These are phyloP conservation scores for Miltochrista miniata DNA, from an alignment of 2,888 invertebrate genomes.

Conservation along the genomic window DNA sequence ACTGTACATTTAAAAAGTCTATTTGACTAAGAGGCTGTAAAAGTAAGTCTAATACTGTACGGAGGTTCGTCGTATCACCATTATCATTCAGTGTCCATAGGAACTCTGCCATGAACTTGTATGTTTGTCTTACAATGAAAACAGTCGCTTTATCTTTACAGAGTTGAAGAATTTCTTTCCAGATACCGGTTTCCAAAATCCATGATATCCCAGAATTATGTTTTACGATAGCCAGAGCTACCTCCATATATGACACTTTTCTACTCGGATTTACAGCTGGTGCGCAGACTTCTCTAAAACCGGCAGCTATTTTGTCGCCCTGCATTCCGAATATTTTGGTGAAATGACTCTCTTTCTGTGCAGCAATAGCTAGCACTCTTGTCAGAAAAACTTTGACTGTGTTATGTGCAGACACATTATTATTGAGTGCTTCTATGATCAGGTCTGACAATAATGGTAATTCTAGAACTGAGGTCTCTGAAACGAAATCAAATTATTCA, in stretches of 20 bases:
- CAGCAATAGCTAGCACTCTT: conserved; percentile 84
- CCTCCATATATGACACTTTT: conserved; percentile 86
- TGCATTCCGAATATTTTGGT: conserved; percentile 76
- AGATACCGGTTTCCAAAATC: conserved; percentile 84
- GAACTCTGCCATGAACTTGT: conserved; percentile 85
- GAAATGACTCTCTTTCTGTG: conserved; percentile 84
- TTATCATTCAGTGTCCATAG: conserved; percentile 81
- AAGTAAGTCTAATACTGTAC: conserved; percentile 81
- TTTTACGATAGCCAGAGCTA: conserved; percentile 83
- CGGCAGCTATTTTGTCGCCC: conserved; percentile 48
- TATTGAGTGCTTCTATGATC: conserved; percentile 51
- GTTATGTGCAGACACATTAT: conserved; percentile 51
- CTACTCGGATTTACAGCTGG: conserved; percentile 82
- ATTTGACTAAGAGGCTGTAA: conserved; percentile 84
- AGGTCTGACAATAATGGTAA: conserved; percentile 57
- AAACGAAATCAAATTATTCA: conserved; percentile 34
- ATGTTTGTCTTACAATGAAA: conserved; percentile 87
- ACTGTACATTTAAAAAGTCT: conserved; percentile 76
- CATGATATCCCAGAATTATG: conserved; percentile 87
- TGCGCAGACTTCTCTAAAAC: conserved; percentile 53
- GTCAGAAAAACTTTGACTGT: conserved; percentile 85
- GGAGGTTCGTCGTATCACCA: conserved; percentile 74
- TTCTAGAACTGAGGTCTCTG: conserved; percentile 58
- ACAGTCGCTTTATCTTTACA: conserved; percentile 87
- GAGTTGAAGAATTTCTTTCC: conserved; percentile 86